Evolutionary conservation across 2,113 vertebrate genomes (phyloP), one percentile per base, ranked within the genome.

Genomic region (Forbesichthys papilliferus): DNA sequence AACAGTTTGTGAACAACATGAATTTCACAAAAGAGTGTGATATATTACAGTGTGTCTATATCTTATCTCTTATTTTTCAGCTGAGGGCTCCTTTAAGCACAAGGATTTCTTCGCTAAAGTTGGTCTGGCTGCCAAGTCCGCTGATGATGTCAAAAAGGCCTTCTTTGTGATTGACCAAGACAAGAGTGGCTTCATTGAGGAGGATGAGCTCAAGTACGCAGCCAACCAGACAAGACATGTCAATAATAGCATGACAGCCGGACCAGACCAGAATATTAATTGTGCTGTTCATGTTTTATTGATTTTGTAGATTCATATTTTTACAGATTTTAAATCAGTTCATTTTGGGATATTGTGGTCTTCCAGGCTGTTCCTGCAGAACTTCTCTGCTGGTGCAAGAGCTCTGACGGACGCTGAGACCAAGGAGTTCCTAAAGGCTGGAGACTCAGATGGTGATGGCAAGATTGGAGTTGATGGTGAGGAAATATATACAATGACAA

Each of bases 131-230:
- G 84, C 48, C 84, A 96, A 94, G 90, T 83, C 86, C 9, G 10
- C 82, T 0, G 93, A 89, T 10, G 86, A 91, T 1, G 75, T 94
- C 87, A 93, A 92, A 89, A 90, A 87, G 81, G 91, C 93, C 64
- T 95, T 95, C 64, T 74, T 54, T 2, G 81, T 94, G 85, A 92
- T 96, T 83, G 95, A 95, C 87, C 93, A 92, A 88, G 94, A 95
- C 90, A 90, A 91, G 88, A 94, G 93, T 42, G 91, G 92, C 81
- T 95, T 88, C 90, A 93, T 93, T 54, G 94, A 96, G 89, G 94
- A 95, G 85, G 94, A 95, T 0, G 94, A 96, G 83, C 91, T 94
- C 65, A 91, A 93, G 94, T 94, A 92, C 80, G 91, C 61, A 54
- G 5, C 36, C 36, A 42, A 42, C 36, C 36, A 8, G 5, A 42